Evolutionary conservation across 1,140 invertebrate species (phyloP).

Genomic region (Frieseomelitta varia): DNA sequence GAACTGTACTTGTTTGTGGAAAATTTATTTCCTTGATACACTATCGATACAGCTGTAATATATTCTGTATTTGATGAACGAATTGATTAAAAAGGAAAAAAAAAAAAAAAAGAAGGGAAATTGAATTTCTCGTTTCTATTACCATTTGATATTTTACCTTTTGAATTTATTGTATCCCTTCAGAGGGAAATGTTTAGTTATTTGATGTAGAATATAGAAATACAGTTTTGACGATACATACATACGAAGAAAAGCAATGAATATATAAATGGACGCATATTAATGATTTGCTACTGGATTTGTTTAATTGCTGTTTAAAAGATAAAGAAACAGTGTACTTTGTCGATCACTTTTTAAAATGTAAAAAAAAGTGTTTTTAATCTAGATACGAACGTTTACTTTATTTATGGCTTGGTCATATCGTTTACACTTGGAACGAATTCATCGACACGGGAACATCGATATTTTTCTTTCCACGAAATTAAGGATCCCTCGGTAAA

Average conservation of each 20-base stretch:
- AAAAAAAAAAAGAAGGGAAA: not conserved
- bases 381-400: too few relatives aligned
- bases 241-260: not conserved
- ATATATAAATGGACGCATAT: not conserved
- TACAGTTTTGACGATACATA: not conserved
- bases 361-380: not conserved
- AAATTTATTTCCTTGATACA: too few relatives aligned
- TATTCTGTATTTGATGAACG: not conserved
- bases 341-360: not conserved
- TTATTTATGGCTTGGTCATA: not conserved
- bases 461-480: not conserved
- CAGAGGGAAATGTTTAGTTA: not conserved
- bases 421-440: not conserved
- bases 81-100: too few relatives aligned
- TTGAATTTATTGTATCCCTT: not conserved
- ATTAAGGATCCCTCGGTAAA: not conserved
- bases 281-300: not conserved
- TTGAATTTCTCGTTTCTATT: not conserved
- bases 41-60: not conserved
- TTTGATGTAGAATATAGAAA: not conserved
- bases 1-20: too few relatives aligned
- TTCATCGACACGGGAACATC: not conserved
- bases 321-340: not conserved
- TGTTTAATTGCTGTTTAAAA: not conserved
- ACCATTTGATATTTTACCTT: not conserved